A percentile compares a stretch with the other conserved stretches of the same genome.
phyloP scores from a whole-genome alignment of 1,140 invertebrate genomes.

The Papilio xuthus region DNA sequence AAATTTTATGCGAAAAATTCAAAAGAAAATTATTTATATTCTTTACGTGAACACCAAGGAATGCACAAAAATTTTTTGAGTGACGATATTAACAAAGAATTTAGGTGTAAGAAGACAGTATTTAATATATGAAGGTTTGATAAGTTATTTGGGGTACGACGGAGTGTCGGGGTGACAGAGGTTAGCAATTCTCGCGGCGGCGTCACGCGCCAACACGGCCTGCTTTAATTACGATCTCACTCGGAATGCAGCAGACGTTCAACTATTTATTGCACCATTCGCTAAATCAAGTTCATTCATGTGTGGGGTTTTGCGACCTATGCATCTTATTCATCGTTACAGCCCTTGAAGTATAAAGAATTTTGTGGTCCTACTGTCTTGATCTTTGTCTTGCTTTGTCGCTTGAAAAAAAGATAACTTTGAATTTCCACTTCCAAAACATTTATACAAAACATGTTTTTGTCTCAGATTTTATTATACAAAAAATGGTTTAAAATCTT shows the following conservation, averaged over 20 bases:
- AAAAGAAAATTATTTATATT: not conserved
- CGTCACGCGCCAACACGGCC: not conserved
- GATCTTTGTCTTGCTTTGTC: too few relatives aligned
- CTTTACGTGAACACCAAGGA: not conserved
- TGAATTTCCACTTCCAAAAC: too few relatives aligned
- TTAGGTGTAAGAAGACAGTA: not conserved
- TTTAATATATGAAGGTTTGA: not conserved
- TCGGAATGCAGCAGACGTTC: slow-evolving; percentile 5
- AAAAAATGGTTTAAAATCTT: not conserved
- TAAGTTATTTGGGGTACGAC: not conserved
- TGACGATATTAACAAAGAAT: not conserved
- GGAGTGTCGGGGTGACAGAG: not conserved
- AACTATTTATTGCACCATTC: slow-evolving; percentile 16
- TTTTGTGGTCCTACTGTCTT: not conserved
- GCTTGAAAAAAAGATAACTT: too few relatives aligned
- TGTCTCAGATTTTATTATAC: too few relatives aligned
- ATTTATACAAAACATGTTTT: too few relatives aligned
- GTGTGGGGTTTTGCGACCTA: not conserved
- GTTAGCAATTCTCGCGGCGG: slow-evolving; percentile 10
- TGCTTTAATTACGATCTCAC: slow-evolving; percentile 7
- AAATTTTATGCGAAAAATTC: not conserved
- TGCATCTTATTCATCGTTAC: too few relatives aligned
- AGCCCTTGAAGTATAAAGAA: not conserved
- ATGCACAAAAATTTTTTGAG: not conserved
- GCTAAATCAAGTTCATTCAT: slow-evolving; percentile 16